Conservation (phyloP, 2,888 invertebrate genomes). For the Patella ulyssiponensis region DNA sequence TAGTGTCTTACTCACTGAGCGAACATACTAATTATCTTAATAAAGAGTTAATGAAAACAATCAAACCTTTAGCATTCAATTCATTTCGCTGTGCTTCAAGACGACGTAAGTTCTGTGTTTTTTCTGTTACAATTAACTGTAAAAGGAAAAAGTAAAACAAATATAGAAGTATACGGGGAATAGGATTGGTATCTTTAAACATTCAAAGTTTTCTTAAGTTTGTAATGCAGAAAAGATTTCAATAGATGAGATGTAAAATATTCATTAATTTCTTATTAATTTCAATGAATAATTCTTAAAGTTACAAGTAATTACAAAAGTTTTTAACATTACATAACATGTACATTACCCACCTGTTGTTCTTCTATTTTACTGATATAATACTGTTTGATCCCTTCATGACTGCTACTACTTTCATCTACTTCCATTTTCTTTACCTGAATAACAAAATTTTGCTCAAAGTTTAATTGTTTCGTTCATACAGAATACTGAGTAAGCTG, state of each 20-base stretch:
- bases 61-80: constrained; percentile 93
- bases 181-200: too few relatives aligned
- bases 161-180: not conserved
- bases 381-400: constrained; percentile 86
- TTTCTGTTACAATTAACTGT: constrained; percentile 92
- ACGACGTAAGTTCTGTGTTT: constrained; percentile 95
- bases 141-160: constrained; percentile 34
- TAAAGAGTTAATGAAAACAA: too few relatives aligned
- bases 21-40: too few relatives aligned
- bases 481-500: too few relatives aligned
- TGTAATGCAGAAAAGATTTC: too few relatives aligned
- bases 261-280: too few relatives aligned
- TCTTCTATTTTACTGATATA: constrained; percentile 99
- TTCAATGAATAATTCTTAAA: too few relatives aligned
- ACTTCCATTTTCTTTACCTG: constrained; percentile 68
- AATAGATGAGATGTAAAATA: too few relatives aligned
- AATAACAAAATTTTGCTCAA: not conserved
- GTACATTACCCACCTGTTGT: constrained; percentile 80
- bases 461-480: too few relatives aligned
- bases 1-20: too few relatives aligned
- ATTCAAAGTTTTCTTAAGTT: too few relatives aligned
- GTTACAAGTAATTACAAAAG: not conserved
- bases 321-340: not conserved
- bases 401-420: constrained; percentile 60
- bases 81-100: constrained; percentile 99